Evolutionary conservation across 92 coral and sea anemone species (phyloP).

Genomic region (Muricea muricata): DNA sequence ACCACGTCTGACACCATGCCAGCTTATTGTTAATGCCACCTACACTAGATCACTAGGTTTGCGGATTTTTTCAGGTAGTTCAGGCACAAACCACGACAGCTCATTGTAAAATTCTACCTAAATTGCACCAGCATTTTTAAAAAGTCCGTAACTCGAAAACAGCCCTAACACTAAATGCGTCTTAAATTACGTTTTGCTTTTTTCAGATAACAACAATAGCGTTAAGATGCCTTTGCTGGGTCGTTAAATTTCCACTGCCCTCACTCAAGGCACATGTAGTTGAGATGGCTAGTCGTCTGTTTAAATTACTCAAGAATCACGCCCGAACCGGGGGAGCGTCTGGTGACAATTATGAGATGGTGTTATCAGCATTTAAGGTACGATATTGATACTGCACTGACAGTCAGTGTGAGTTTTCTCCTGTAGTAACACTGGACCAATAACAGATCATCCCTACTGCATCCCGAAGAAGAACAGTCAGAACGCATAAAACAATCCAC

Average conservation of each 20-base stretch:
- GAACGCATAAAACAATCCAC: too few relatives aligned
- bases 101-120: not conserved
- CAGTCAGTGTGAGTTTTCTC: too few relatives aligned
- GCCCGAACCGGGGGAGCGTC: constrained; percentile 92
- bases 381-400: not conserved
- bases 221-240: constrained; percentile 86
- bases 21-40: too few relatives aligned
- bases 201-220: constrained; percentile 81
- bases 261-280: constrained; percentile 71
- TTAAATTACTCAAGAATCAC: constrained; percentile 81
- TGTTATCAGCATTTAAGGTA: constrained; percentile 89
- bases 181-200: not conserved
- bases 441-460: too few relatives aligned
- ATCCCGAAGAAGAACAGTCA: too few relatives aligned
- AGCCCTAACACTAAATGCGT: not conserved
- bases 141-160: not conserved
- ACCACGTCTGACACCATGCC: too few relatives aligned
- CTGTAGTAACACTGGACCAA: too few relatives aligned
- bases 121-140: not conserved
- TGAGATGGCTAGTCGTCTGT: constrained; percentile 76
- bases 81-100: not conserved
- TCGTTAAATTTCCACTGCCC: constrained; percentile 88
- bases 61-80: not conserved
- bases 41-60: too few relatives aligned
- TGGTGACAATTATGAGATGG: constrained; percentile 97